These are phyloP conservation scores for Metacarcinus magister DNA, from an alignment of 2,888 invertebrate genomes.

Conservation along the genomic window DNA sequence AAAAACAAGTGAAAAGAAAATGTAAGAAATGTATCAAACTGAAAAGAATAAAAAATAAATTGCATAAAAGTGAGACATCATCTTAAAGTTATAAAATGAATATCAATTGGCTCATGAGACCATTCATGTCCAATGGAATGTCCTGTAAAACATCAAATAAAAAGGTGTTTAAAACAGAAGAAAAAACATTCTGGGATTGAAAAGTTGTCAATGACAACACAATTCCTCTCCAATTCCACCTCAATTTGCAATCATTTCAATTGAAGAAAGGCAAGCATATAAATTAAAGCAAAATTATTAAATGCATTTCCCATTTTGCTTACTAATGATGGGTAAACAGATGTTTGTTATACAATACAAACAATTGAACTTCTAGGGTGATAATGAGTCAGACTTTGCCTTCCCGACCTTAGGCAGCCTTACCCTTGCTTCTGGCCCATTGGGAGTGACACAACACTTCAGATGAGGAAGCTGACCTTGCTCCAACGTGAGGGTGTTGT, in stretches of 20 bases:
- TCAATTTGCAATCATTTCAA: background rate
- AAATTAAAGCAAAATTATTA: background rate
- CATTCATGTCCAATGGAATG: background rate
- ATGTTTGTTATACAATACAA: background rate
- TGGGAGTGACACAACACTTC: background rate
- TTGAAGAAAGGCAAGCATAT: background rate
- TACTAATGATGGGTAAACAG: background rate
- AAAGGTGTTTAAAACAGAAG: background rate
- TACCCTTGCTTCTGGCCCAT: background rate
- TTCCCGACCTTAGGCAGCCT: background rate
- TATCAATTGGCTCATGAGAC: background rate
- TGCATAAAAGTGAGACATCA: background rate
- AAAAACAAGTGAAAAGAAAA: background rate
- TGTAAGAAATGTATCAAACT: background rate
- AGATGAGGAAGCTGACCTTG: constrained; percentile 72
- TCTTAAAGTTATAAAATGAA: background rate
- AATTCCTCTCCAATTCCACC: background rate
- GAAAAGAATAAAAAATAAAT: background rate
- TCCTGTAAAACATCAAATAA: background rate
- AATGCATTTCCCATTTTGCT: background rate
- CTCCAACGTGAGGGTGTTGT: constrained; percentile 67
- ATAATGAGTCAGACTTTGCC: background rate
- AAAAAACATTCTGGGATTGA: background rate
- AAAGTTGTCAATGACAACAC: background rate
- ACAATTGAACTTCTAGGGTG: background rate